Base-by-base conservation (phyloP, 2,888 invertebrate genomes). In the Cheiracanthium punctorium region DNA sequence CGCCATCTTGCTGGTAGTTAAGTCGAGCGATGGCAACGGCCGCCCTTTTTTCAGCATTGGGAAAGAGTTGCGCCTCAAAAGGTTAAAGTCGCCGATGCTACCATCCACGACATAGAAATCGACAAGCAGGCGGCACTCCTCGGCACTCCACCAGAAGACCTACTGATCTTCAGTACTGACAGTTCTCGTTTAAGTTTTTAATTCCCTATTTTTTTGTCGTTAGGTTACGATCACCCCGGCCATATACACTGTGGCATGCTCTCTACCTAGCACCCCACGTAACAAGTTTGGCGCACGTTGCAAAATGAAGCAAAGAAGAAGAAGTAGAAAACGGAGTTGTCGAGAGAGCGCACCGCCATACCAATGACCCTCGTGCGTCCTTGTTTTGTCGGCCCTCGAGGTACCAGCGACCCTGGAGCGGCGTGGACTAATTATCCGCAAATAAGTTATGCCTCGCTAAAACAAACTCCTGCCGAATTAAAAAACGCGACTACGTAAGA, bases 371-470 rank as follows among this genome's bases (percentile, higher is more conserved):
- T 52, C 65, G 29, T 24, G 37, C 79, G 84, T 79, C 84, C 84
- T 85, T 80, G 84, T 85, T 85, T 85, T 72, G n/a, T 29, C 69
- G 70, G 67, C 77, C 82, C 69, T 37, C 29, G 33, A 73, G 84
- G 69, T 73, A 85, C 43, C 28, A 67, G 29, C 77, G 84, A 85
- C 84, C 84, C 84, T 85, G 84, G 84, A 82, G 73, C 58, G 1
- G 73, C 24, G 28, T 84, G 84, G 79, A 85, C 84, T 80, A 85
- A 85, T 85, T 85, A 85, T 79, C 84, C 5, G 73, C 79, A 64
- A 85, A 77, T 84, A 77, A 84, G 67, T 43, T 72, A 58, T 70
- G 65, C 82, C 67, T 48, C 52, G 77, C 82, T 77, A 71, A 77
- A 77, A 67, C 82, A 48, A 65, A 77, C 82, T 73, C 72, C 30